These are phyloP conservation scores for Gallinago media DNA, from an alignment of 2,113 vertebrate genomes.

Conservation along the genomic window DNA sequence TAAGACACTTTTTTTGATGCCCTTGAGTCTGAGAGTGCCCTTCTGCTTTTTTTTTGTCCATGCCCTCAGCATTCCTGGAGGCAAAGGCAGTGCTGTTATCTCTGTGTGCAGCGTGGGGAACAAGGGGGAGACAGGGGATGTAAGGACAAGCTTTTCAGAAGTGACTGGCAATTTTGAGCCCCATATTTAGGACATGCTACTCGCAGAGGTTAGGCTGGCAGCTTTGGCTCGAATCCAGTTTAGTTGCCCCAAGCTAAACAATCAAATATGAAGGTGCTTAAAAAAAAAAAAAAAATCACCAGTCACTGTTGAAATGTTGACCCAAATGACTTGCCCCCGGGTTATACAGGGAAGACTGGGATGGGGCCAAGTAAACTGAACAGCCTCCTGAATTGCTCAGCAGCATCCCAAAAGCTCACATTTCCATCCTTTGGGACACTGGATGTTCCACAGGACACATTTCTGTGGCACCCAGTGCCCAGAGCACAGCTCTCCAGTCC, in stretches of 20 bases:
- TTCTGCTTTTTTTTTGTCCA: not conserved
- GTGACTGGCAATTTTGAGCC: not conserved
- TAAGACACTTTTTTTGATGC: not conserved
- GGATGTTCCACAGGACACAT: accelerated
- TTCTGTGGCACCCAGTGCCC: accelerated
- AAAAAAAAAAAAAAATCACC: not conserved
- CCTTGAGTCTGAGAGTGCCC: not conserved
- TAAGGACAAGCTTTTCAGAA: not conserved
- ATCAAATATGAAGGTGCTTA: not conserved
- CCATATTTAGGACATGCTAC: not conserved
- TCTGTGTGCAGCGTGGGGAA: not conserved
- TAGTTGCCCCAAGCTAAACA: not conserved
- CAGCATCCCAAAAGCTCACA: not conserved
- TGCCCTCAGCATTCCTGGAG: conserved; percentile 14
- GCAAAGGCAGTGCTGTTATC: not conserved
- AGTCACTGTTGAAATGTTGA: not conserved
- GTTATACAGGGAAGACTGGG: not conserved
- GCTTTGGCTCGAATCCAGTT: not conserved
- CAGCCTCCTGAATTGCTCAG: not conserved
- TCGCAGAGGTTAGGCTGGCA: not conserved
- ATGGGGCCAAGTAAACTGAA: not conserved
- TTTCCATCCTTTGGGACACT: not conserved
- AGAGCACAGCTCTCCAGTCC: accelerated
- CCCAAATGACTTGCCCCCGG: not conserved
- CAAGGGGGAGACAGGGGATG: not conserved